Conservation (phyloP, 1,140 invertebrate genomes). For the Microplitis mediator region DNA sequence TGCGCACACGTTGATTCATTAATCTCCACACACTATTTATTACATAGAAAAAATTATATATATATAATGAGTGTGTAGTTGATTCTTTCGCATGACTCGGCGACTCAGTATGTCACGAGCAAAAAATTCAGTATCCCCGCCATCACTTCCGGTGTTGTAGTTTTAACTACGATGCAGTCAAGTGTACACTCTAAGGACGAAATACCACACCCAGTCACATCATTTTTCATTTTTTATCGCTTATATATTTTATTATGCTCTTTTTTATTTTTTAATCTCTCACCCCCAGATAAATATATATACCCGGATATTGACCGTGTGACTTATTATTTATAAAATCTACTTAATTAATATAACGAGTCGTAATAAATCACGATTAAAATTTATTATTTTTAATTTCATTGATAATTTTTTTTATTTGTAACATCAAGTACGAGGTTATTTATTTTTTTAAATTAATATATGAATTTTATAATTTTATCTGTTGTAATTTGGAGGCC, state of each 20-base stretch:
- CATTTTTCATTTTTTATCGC: slow-evolving; percentile 7
- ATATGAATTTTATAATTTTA: too few species aligned
- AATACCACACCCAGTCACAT: slow-evolving; percentile 6
- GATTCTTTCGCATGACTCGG: slow-evolving; percentile 9
- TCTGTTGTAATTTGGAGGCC: too few species aligned
- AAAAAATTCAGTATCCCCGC: slow-evolving; percentile 2
- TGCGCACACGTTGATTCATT: slow-evolving; percentile 2
- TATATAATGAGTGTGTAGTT: not conserved
- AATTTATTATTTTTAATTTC: too few species aligned
- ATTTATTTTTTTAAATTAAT: too few species aligned
- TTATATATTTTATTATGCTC: not conserved
- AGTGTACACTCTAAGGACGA: not conserved
- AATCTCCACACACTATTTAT: not conserved
- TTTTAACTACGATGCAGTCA: not conserved
- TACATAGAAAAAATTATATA: not conserved
- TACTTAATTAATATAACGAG: too few species aligned
- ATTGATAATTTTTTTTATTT: too few species aligned
- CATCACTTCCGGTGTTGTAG: not conserved
- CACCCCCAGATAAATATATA: too few species aligned
- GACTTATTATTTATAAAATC: too few species aligned
- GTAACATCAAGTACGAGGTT: too few species aligned
- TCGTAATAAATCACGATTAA: too few species aligned
- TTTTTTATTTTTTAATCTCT: not conserved
- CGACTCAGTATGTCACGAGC: not conserved
- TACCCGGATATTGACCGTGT: too few species aligned